A percentile compares a stretch with the other conserved stretches of the same genome.
These are phyloP conservation scores for Excalfactoria chinensis DNA, from an alignment of 2,113 vertebrate species.

Conservation along the genomic window DNA sequence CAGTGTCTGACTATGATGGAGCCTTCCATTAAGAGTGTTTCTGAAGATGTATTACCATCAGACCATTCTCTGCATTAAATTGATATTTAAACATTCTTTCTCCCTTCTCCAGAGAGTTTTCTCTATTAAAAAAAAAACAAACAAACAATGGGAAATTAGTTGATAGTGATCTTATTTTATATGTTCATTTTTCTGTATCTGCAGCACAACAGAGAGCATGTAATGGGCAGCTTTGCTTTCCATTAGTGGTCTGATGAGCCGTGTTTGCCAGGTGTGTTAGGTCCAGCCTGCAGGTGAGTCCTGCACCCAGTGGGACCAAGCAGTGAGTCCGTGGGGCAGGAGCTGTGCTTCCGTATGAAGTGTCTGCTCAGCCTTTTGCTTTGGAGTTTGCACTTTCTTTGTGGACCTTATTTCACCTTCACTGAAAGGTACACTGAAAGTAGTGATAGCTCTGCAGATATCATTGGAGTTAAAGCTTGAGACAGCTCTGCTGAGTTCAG, in stretches of 20 bases:
- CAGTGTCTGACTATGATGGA: background rate
- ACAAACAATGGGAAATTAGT: background rate
- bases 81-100: background rate
- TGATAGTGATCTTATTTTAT: background rate
- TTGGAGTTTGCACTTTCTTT: accelerated
- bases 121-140: no score
- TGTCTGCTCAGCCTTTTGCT: accelerated
- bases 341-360: accelerated
- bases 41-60: background rate
- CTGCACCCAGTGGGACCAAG: no score
- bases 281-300: background rate
- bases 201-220: background rate
- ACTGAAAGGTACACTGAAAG: background rate
- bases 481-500: background rate
- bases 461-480: background rate
- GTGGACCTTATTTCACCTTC: background rate
- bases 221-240: background rate
- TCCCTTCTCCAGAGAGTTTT: background rate
- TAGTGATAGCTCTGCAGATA: background rate
- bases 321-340: no score
- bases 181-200: background rate
- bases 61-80: background rate
- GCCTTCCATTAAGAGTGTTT: background rate
- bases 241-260: accelerated
- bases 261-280: accelerated